phyloP scores from a whole-genome alignment of 2,797 vertebrate species.

The Schizopygopsis malacanthus region DNA sequence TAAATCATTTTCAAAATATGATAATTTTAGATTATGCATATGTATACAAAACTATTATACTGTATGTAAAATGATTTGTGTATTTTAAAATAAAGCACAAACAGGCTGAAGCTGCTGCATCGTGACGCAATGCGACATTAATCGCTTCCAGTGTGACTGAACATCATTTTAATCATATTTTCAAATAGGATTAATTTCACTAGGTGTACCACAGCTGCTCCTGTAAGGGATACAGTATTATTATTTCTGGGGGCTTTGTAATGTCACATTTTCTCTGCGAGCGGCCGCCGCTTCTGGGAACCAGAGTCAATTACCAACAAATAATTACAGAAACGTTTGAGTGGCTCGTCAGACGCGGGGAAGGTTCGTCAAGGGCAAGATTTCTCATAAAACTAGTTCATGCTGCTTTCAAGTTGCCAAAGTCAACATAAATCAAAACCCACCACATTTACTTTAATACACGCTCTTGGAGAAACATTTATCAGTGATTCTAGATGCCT shows the following conservation, averaged over 20 bases:
- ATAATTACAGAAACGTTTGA: constrained; percentile 21
- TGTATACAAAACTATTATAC: background rate
- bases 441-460: background rate
- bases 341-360: background rate
- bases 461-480: too few species aligned
- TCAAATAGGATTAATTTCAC: background rate
- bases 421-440: background rate
- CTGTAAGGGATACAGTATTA: background rate
- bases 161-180: background rate
- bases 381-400: background rate
- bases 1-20: background rate
- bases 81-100: background rate
- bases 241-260: background rate
- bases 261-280: background rate
- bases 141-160: background rate
- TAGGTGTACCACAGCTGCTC: background rate
- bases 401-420: background rate
- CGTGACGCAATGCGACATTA: background rate
- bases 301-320: constrained; percentile 20
- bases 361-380: background rate
- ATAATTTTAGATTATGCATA: background rate
- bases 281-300: background rate
- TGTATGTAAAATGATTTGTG: background rate
- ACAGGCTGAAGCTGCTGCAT: background rate
- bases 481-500: background rate